A percentile compares a stretch with the other conserved stretches of the same genome.
phyloP scores from a whole-genome alignment of 2,888 invertebrate species.

The Phengaris arion region DNA sequence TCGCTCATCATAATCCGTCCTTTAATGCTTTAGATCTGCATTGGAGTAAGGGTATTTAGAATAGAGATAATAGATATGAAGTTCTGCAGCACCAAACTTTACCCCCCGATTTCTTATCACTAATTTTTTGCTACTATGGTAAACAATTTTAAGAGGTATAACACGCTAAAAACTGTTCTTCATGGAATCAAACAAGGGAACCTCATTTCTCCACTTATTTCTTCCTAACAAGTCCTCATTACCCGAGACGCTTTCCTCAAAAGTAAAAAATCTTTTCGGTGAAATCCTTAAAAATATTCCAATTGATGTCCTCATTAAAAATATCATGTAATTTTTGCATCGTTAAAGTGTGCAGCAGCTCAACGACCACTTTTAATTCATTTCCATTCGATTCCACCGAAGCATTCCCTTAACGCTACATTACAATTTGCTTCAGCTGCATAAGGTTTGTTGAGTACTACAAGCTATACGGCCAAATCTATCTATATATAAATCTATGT shows the following conservation, averaged over 20 bases:
- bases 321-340: constrained; percentile 17
- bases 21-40: too few species aligned
- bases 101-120: too few species aligned
- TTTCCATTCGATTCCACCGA: constrained; percentile 19
- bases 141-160: too few species aligned
- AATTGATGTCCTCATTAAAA: constrained; percentile 24
- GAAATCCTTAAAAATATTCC: neutral
- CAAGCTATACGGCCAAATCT: neutral
- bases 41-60: too few species aligned
- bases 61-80: too few species aligned
- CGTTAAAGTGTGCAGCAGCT: constrained; percentile 13
- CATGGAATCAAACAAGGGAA: too few species aligned
- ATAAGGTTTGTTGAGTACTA: neutral
- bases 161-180: too few species aligned
- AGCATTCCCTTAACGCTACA: constrained; percentile 27
- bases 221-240: neutral
- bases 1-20: too few species aligned
- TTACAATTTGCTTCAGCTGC: constrained; percentile 15
- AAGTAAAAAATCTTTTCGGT: constrained; percentile 12
- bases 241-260: neutral
- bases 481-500: too few species aligned
- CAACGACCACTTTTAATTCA: constrained; percentile 25
- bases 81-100: too few species aligned
- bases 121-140: too few species aligned
- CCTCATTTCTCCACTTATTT: neutral